Conservation (phyloP, 2,797 vertebrate genomes). For the Distichodus sexfasciatus region DNA sequence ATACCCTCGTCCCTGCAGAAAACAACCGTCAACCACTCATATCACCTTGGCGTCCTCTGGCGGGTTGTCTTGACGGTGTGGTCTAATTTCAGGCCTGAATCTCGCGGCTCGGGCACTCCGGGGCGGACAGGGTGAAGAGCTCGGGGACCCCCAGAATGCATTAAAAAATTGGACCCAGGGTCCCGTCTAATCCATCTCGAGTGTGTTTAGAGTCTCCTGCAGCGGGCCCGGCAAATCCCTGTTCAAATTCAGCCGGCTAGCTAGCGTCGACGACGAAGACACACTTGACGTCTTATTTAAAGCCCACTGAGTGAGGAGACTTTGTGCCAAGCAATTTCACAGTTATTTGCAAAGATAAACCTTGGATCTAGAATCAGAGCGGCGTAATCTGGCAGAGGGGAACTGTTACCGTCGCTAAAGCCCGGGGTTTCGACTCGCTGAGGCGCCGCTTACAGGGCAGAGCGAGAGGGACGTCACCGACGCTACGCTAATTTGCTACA, state of each 20-base stretch:
- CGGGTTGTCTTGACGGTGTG: too few species aligned
- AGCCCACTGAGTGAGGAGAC: constrained; percentile 54
- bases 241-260: constrained; percentile 61
- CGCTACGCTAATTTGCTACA: background rate
- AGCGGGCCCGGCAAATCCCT: constrained; percentile 63
- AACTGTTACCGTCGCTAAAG: constrained; percentile 52
- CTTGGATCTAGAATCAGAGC: constrained; percentile 56
- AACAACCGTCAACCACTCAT: too few species aligned
- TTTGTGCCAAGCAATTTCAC: constrained; percentile 62
- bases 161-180: constrained; percentile 41
- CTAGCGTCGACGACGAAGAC: constrained; percentile 42
- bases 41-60: too few species aligned
- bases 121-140: constrained; percentile 16
- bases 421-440: constrained; percentile 21
- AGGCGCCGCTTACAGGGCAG: constrained; percentile 20
- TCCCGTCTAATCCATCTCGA: constrained; percentile 51
- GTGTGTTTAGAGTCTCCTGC: constrained; percentile 60
- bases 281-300: constrained; percentile 63
- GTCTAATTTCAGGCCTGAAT: constrained; percentile 6
- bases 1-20: too few species aligned
- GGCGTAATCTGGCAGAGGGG: constrained; percentile 53
- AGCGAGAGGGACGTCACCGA: constrained; percentile 22
- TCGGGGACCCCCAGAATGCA: constrained; percentile 33
- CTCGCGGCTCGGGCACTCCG: too few species aligned
- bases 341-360: constrained; percentile 63